Evolutionary conservation across 2,888 invertebrate genomes (phyloP).

Genomic region (Andrena trimmerana): DNA sequence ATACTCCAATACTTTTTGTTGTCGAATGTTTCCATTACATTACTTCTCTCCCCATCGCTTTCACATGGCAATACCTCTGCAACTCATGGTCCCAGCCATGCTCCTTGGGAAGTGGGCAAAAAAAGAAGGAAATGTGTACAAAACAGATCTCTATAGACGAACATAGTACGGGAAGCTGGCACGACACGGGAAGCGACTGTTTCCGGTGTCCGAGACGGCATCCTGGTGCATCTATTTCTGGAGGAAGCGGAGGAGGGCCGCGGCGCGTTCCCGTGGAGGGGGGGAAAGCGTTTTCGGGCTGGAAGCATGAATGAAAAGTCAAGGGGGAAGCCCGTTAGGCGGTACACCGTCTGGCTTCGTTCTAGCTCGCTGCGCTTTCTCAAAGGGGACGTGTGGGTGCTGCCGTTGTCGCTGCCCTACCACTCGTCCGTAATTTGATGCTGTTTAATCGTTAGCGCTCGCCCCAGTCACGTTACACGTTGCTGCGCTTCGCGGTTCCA

Average conservation of each 20-base stretch:
- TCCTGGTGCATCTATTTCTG: constrained; percentile 68
- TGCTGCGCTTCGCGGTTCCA: constrained; percentile 31
- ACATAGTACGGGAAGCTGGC: constrained; percentile 50
- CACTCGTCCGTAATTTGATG: constrained; percentile 53
- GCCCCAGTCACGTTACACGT: constrained; percentile 29
- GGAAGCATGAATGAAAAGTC: constrained; percentile 64
- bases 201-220: constrained; percentile 63
- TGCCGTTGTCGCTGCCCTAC: constrained; percentile 33
- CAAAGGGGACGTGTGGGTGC: constrained; percentile 58
- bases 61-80: too few relatives aligned
- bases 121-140: not conserved
- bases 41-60: too few relatives aligned
- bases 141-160: constrained; percentile 8
- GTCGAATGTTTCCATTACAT: too few relatives aligned
- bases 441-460: constrained; percentile 50
- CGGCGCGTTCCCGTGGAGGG: constrained; percentile 2
- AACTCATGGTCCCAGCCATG: too few relatives aligned
- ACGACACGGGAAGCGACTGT: constrained; percentile 64
- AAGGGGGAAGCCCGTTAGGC: constrained; percentile 50
- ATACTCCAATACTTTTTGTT: too few relatives aligned
- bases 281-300: constrained; percentile 28
- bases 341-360: constrained; percentile 55
- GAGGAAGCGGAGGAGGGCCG: constrained; percentile 31
- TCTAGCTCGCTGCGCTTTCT: constrained; percentile 57
- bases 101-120: not conserved